These are phyloP conservation scores for Neostethus bicornis DNA, from an alignment of 2,797 vertebrate genomes.

Conservation along the genomic window DNA sequence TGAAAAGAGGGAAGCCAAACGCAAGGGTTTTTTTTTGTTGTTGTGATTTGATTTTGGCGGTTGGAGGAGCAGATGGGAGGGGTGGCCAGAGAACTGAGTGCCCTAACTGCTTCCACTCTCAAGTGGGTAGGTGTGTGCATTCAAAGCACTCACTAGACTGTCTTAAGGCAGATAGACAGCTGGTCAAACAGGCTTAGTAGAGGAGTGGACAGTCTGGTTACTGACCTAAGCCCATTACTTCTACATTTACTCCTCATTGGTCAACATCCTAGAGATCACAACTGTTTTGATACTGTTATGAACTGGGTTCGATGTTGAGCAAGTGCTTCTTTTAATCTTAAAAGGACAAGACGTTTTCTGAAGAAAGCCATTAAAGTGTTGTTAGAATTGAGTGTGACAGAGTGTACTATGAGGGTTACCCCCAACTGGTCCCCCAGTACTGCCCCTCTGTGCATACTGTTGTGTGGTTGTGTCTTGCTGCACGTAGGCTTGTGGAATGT, in stretches of 20 bases:
- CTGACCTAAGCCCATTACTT: slow-evolving; percentile 78
- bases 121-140: slow-evolving; percentile 49
- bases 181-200: slow-evolving; percentile 82
- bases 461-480: slow-evolving; percentile 57
- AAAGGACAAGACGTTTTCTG: slow-evolving; percentile 4
- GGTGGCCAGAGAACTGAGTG: slow-evolving; percentile 37
- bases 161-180: slow-evolving; percentile 77
- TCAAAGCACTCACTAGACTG: slow-evolving; percentile 52
- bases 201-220: slow-evolving; percentile 73
- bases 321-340: slow-evolving; percentile 25
- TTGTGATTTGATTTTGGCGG: slow-evolving; percentile 69
- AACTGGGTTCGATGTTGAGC: slow-evolving; percentile 9
- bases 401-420: slow-evolving; percentile 42
- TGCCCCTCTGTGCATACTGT: slow-evolving; percentile 17
- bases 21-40: slow-evolving; percentile 34
- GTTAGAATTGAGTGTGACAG: slow-evolving; percentile 56
- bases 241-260: slow-evolving; percentile 58
- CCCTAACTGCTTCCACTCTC: slow-evolving; percentile 50
- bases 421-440: slow-evolving; percentile 7
- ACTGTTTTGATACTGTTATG: slow-evolving; percentile 59
- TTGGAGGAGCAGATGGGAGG: slow-evolving; percentile 67
- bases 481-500: slow-evolving; percentile 73
- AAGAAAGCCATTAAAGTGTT: slow-evolving; percentile 33
- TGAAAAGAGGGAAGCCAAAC: slow-evolving; percentile 30
- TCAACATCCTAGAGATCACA: slow-evolving; percentile 60